phyloP scores from a whole-genome alignment of 53 echinoderm and acorn worm genomes.

The Apostichopus leukothele region DNA sequence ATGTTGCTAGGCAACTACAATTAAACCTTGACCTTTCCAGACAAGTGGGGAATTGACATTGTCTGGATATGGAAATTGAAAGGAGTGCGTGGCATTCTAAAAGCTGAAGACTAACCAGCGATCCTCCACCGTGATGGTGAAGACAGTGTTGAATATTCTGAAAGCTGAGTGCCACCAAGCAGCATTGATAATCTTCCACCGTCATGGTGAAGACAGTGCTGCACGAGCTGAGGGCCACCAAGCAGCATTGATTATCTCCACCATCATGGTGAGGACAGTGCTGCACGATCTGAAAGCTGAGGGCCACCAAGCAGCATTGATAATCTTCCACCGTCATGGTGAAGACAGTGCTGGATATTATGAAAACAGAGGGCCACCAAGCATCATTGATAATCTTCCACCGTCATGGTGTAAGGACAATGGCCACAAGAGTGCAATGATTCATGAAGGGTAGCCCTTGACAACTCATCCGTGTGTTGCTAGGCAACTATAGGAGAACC shows the following conservation, averaged over 20 bases:
- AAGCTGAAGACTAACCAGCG: too few relatives aligned
- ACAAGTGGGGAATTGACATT: too few relatives aligned
- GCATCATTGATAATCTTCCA: conserved; percentile 19
- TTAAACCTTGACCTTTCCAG: too few relatives aligned
- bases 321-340: background rate
- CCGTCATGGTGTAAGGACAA: conserved; percentile 9
- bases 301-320: background rate
- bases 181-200: background rate
- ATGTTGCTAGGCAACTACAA: too few relatives aligned
- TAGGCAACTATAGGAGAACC: too few relatives aligned
- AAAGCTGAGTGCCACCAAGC: background rate
- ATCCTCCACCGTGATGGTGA: background rate
- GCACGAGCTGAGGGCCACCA: background rate
- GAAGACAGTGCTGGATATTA: background rate
- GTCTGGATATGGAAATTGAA: too few relatives aligned
- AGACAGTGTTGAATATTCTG: background rate
- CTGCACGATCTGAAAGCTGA: background rate
- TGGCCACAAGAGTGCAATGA: background rate
- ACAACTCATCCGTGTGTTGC: too few relatives aligned
- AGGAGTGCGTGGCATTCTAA: too few relatives aligned
- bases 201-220: conserved; percentile 12
- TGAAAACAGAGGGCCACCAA: background rate
- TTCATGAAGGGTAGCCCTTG: too few relatives aligned
- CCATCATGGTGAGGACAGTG: background rate
- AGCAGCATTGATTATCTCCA: background rate